Percentiles rank a stretch among this genome's conserved stretches.
Evolutionary conservation across 2,888 invertebrate species (phyloP).

Genomic region (Celastrina argiolus): DNA sequence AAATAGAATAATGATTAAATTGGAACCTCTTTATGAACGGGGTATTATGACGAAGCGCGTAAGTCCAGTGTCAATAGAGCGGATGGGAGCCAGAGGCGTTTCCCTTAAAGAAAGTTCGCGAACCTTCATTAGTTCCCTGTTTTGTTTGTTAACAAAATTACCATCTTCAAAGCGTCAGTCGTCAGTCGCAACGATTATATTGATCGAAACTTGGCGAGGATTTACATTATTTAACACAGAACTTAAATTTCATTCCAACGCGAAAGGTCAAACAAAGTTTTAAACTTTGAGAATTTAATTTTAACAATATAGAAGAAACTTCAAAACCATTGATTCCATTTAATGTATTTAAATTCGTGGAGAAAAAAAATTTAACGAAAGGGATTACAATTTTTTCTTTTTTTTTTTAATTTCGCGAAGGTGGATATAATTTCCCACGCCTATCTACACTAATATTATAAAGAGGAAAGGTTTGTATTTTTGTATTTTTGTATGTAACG

Average conservation of each 20-base stretch:
- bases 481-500: too few species aligned
- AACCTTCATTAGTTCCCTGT: constrained; percentile 70
- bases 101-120: constrained; percentile 69
- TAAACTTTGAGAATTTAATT: constrained; percentile 28
- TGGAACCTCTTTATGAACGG: neutral
- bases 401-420: too few species aligned
- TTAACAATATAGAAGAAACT: constrained; percentile 11
- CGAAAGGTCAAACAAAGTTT: constrained; percentile 18
- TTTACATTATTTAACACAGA: constrained; percentile 43
- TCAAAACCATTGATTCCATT: neutral
- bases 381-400: too few species aligned
- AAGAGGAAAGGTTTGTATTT: too few species aligned
- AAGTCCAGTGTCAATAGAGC: constrained; percentile 71
- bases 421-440: too few species aligned
- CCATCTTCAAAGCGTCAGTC: constrained; percentile 64
- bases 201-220: constrained; percentile 47
- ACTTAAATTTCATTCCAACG: constrained; percentile 27
- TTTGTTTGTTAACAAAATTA: constrained; percentile 74
- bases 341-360: neutral
- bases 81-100: constrained; percentile 59
- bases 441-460: too few species aligned
- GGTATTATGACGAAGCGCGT: constrained; percentile 42
- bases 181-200: constrained; percentile 53
- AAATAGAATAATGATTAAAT: constrained; percentile 6
- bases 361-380: neutral